Evolutionary conservation across 1,140 invertebrate genomes (phyloP).

Genomic region (Pentalonia nigronervosa): DNA sequence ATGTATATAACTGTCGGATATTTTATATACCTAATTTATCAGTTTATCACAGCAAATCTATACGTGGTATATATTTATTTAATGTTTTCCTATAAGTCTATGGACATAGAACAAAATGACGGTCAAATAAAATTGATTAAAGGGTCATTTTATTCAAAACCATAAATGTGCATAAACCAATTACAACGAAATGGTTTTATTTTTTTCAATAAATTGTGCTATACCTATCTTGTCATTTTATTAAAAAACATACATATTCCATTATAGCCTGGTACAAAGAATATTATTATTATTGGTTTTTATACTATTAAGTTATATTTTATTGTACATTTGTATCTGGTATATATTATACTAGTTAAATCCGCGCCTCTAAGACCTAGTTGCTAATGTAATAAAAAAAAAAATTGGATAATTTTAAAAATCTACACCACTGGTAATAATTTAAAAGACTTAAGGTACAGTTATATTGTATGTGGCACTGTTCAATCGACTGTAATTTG

Average conservation of each 20-base stretch:
- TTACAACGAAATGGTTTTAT: background rate
- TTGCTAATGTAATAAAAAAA: background rate
- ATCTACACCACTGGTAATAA: background rate
- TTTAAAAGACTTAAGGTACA: background rate
- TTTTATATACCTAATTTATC: background rate
- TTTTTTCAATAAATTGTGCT: background rate
- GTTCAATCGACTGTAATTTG: background rate
- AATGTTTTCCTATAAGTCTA: background rate
- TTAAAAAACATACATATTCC: background rate
- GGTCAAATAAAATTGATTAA: background rate
- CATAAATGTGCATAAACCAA: background rate
- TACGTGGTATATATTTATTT: background rate
- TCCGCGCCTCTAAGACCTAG: background rate
- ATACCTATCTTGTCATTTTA: background rate
- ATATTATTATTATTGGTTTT: background rate
- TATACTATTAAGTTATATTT: background rate
- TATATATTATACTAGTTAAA: background rate
- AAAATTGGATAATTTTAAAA: background rate
- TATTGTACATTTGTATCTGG: background rate
- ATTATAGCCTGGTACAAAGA: background rate
- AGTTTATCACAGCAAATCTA: background rate
- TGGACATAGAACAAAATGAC: background rate
- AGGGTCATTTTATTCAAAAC: background rate
- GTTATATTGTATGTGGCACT: background rate
- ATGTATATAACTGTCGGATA: background rate